Evolutionary conservation across 2,888 invertebrate genomes (phyloP), one percentile per base, ranked within the genome.

Genomic region (Torymus aiolomorphi): DNA sequence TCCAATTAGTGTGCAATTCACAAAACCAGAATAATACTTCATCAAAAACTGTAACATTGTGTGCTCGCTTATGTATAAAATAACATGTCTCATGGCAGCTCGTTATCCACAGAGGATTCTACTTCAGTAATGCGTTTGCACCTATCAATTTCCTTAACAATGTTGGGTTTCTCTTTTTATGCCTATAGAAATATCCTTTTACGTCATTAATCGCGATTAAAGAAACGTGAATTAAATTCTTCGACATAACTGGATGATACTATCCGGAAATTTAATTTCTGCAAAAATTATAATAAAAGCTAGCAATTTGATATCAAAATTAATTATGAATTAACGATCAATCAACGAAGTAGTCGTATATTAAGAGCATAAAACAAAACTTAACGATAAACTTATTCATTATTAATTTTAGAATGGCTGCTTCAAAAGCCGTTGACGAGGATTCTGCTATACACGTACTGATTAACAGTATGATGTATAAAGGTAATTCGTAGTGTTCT

Each of bases 401-500:
- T 42, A 42, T 42, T 8, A 42, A 42, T 42, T 42, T 42, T 8
- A 42, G 42, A 42, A 8, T 42, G 42, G 42, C 8, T 42, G 42
- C 42, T 42, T 42, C 42, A 10, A 42, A 42, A 8, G 42, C 42
- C 8, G 42, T 42, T 42, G 72, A 72, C 1, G 63, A 52, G 3
- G 54, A 74, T 12, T 2, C 18, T 1, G 2, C 8, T 10, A 57
- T 80, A 8, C 74, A 80, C 66, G 12, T 80, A 20, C 59, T 62
- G 16, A 80, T 80, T 16, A 80, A 80, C 49, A 63, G 77, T 66
- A 31, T 71, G 1, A 56, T 80, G 61, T 65, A 80, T n/a, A 54
- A 59, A 66, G 74, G 80, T 80, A 59, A 49, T 54, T 14, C 42
- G 42, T 42, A 42, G 4, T 42, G 42, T 42, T 42, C 42, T 31